A percentile compares a stretch with the other conserved stretches of the same genome.
Evolutionary conservation across 2,797 vertebrate genomes (phyloP).

Genomic region (Mormyrus hasselquistii): DNA sequence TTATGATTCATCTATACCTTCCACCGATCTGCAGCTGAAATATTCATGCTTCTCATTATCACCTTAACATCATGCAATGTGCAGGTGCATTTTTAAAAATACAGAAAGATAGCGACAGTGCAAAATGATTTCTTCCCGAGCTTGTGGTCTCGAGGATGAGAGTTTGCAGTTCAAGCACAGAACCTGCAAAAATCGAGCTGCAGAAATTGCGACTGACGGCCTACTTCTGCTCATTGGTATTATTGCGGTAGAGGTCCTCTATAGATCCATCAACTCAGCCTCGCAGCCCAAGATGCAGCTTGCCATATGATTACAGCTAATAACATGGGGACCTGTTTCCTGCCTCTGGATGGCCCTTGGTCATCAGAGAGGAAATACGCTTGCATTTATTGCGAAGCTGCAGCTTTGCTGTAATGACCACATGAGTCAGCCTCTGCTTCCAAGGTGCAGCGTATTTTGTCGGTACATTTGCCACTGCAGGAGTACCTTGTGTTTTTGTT

Average conservation of each 20-base stretch:
- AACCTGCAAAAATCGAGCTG: background rate
- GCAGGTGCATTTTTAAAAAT: constrained; percentile 43
- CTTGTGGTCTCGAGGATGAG: background rate
- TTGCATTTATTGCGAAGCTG: background rate
- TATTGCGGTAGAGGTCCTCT: constrained; percentile 51
- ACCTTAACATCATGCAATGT: constrained; percentile 64
- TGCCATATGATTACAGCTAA: constrained; percentile 67
- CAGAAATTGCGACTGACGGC: background rate
- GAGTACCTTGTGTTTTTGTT: background rate
- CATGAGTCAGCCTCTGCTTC: background rate
- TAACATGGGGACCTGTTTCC: constrained; percentile 49
- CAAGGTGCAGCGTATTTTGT: background rate
- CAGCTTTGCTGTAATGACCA: background rate
- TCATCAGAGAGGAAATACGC: background rate
- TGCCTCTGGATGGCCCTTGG: background rate
- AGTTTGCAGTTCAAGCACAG: background rate
- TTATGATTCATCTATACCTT: constrained; percentile 76
- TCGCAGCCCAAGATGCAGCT: constrained; percentile 59
- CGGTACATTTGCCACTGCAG: background rate
- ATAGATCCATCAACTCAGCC: constrained; percentile 63
- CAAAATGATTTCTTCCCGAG: background rate
- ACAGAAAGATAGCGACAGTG: background rate
- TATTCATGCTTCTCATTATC: constrained; percentile 80
- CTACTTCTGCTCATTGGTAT: background rate
- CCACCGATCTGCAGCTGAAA: constrained; percentile 82